These are phyloP conservation scores for Peribatodes rhomboidaria DNA, from an alignment of 2,888 invertebrate genomes.

Conservation along the genomic window DNA sequence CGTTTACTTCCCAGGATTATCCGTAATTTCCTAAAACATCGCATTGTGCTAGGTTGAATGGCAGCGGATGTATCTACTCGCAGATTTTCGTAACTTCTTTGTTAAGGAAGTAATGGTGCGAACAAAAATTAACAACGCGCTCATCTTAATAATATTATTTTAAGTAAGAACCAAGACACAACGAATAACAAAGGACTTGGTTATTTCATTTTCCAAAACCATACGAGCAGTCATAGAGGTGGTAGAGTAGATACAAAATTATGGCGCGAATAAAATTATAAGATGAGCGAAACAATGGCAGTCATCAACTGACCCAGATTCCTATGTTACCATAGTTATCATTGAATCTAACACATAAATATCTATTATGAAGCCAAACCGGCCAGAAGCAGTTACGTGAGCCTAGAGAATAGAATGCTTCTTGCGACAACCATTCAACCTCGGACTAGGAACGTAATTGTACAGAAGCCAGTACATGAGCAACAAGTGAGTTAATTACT, in stretches of 20 bases:
- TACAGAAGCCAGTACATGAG: constrained; percentile 67
- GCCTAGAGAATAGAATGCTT: constrained; percentile 72
- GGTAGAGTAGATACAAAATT: not conserved
- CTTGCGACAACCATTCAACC: constrained; percentile 75
- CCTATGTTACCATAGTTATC: constrained; percentile 56
- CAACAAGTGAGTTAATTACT: constrained; percentile 64
- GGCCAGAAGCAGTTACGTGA: constrained; percentile 68
- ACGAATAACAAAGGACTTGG: not conserved
- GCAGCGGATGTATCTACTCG: constrained; percentile 69
- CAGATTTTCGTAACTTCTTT: constrained; percentile 36
- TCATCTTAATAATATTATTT: constrained; percentile 18
- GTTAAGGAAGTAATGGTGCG: constrained; percentile 79
- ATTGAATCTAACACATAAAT: constrained; percentile 55
- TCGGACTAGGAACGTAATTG: constrained; percentile 62
- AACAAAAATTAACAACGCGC: constrained; percentile 48
- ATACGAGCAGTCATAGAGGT: not conserved
- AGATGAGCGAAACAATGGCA: constrained; percentile 38
- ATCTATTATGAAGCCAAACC: constrained; percentile 60
- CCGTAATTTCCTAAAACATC: constrained; percentile 66
- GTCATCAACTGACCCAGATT: constrained; percentile 65
- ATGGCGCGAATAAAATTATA: not conserved
- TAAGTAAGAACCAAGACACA: not conserved
- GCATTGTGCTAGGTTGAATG: constrained; percentile 71
- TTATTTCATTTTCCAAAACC: not conserved
- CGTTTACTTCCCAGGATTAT: constrained; percentile 67